Conservation (phyloP, 2,888 invertebrate species). For the Drosophila meridionalis region DNA sequence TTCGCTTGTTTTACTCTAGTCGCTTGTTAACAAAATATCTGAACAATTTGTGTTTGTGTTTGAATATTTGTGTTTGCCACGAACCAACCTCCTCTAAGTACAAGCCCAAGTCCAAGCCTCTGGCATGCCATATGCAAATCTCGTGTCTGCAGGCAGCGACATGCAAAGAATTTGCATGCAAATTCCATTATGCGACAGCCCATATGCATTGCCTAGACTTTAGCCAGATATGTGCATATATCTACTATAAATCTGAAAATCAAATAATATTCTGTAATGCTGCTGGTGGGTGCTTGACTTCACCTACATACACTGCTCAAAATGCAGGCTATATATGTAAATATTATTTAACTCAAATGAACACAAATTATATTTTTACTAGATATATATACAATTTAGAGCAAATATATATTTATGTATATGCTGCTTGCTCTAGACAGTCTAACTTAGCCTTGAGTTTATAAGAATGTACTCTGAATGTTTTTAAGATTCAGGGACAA, state of each 20-base stretch:
- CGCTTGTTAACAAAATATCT: slow-evolving; percentile 34
- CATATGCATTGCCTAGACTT: slow-evolving; percentile 2
- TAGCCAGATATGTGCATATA: neutral
- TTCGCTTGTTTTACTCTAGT: slow-evolving; percentile 47
- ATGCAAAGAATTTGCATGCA: slow-evolving; percentile 50
- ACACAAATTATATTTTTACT: neutral
- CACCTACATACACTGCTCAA: slow-evolving; percentile 2
- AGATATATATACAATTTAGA: neutral
- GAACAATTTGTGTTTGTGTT: slow-evolving; percentile 40
- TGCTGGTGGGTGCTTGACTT: slow-evolving; percentile 24
- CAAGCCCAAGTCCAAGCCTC: neutral
- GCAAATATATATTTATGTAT: neutral
- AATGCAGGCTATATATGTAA: no score
- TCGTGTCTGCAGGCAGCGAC: slow-evolving; percentile 7
- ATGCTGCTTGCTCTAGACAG: neutral
- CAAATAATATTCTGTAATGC: slow-evolving; percentile 9
- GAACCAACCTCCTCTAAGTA: slow-evolving; percentile 4
- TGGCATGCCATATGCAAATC: slow-evolving; percentile 56
- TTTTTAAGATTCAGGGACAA: neutral
- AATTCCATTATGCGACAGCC: slow-evolving; percentile 28
- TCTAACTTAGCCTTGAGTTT: neutral
- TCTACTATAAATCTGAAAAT: slow-evolving; percentile 12
- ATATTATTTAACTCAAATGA: neutral
- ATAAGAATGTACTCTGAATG: neutral
- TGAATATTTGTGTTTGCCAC: slow-evolving; percentile 19